A percentile compares a stretch with the other conserved stretches of the same genome.
These are phyloP conservation scores for Lamproptera curius DNA, from an alignment of 2,888 invertebrate species.

Conservation along the genomic window DNA sequence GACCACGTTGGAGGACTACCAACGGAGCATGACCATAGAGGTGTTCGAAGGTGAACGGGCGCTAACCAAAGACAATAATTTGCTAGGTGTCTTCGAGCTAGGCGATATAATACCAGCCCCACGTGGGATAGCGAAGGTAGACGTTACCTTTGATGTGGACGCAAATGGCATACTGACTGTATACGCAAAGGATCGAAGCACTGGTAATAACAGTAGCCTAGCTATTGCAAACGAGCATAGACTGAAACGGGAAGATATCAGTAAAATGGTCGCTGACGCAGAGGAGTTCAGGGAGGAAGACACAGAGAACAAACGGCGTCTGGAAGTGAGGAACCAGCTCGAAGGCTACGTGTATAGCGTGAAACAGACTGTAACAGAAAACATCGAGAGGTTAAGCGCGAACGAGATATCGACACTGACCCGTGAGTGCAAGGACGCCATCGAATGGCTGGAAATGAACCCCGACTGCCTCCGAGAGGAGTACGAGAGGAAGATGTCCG, in stretches of 20 bases:
- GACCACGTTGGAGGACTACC: slow-evolving; percentile 56
- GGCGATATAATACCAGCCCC: slow-evolving; percentile 55
- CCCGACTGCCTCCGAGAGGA: slow-evolving; percentile 47
- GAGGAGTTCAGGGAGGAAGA: slow-evolving; percentile 46
- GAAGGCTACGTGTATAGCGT: slow-evolving; percentile 53
- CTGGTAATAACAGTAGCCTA: slow-evolving; percentile 42
- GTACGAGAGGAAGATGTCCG: slow-evolving; percentile 49
- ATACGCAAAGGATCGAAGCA: slow-evolving; percentile 46
- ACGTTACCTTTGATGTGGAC: slow-evolving; percentile 55
- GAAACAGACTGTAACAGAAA: slow-evolving; percentile 41
- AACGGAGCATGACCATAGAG: slow-evolving; percentile 55
- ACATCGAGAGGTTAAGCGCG: slow-evolving; percentile 34
- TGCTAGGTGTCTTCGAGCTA: slow-evolving; percentile 52
- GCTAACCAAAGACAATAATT: slow-evolving; percentile 53
- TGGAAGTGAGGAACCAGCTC: slow-evolving; percentile 54
- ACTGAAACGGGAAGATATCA: slow-evolving; percentile 44
- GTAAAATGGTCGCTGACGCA: slow-evolving; percentile 51
- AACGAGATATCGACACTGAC: slow-evolving; percentile 40
- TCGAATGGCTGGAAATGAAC: slow-evolving; percentile 51
- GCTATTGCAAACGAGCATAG: slow-evolving; percentile 45
- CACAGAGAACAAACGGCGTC: slow-evolving; percentile 41
- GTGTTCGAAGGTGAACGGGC: slow-evolving; percentile 59
- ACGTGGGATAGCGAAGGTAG: slow-evolving; percentile 50
- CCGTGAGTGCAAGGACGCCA: slow-evolving; percentile 40
- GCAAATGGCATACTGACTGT: slow-evolving; percentile 52